A percentile compares a stretch with the other conserved stretches of the same genome.
phyloP scores from a whole-genome alignment of 64 coral and sea anemone genomes.

The Stylophora pistillata region DNA sequence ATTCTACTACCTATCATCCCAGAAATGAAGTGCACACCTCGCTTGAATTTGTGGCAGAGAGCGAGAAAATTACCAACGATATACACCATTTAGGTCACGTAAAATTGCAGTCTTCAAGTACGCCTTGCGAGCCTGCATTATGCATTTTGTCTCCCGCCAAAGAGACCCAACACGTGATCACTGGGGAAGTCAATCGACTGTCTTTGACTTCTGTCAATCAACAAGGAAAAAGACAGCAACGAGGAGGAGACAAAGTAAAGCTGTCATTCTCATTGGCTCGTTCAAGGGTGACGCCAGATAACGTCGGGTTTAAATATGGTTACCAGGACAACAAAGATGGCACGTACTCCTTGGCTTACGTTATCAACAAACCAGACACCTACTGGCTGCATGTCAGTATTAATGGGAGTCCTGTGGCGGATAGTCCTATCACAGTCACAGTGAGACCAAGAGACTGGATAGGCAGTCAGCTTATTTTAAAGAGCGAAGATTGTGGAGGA shows the following conservation, averaged over 20 bases:
- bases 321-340: constrained; percentile 67
- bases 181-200: constrained; percentile 57
- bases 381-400: constrained; percentile 66
- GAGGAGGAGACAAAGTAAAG: constrained; percentile 59
- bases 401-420: constrained; percentile 50
- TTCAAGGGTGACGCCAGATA: constrained; percentile 25
- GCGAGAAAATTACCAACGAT: constrained; percentile 39
- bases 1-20: neutral
- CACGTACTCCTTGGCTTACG: constrained; percentile 55
- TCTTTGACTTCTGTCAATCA: constrained; percentile 63
- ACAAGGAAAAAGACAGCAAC: constrained; percentile 49
- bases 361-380: constrained; percentile 54
- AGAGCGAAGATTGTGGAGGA: constrained; percentile 62
- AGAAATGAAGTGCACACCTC: neutral
- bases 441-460: constrained; percentile 79
- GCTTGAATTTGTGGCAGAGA: constrained; percentile 18
- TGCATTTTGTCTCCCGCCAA: constrained; percentile 29
- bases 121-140: constrained; percentile 47
- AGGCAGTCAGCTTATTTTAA: constrained; percentile 50
- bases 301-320: constrained; percentile 60
- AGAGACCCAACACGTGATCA: constrained; percentile 37
- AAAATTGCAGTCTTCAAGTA: constrained; percentile 42
- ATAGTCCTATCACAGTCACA: constrained; percentile 57
- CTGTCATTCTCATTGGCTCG: constrained; percentile 23
- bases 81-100: constrained; percentile 20